Base-by-base conservation (phyloP, 2,888 invertebrate species). In the Biston stratarius region DNA sequence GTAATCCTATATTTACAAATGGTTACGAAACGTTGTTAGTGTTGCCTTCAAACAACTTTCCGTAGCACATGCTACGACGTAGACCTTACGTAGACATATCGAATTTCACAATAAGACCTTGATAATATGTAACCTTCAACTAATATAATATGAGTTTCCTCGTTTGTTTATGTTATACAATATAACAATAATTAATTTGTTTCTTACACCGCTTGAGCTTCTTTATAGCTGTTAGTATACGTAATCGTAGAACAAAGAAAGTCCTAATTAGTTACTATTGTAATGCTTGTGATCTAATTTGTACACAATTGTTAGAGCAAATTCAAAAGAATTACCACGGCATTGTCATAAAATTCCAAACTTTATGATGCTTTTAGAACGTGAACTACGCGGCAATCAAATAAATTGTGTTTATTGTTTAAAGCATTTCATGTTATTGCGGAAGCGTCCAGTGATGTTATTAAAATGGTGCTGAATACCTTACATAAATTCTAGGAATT, bases 61-160 rank as follows among this genome's bases (percentile, higher is more conserved):
- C 42, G 69, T 70, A 70, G 68, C 52, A 66, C 45, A 38, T 51
- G 70, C 74, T 74, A 68, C 64, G 59, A 24, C 68, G 67, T 72
- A 72, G 73, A 64, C 57, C 65, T 64, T 64, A 57, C 62, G 69
- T 70, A 72, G 70, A 69, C 48, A 40, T 61, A 57, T 60, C 64
- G 69, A 53, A 52, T 66, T 61, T 38, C 64, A 48, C 52, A 51
- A 65, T 45, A 44, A 49, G 53, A 67, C 66, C 66, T 67, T 67
- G 57, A 67, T 47, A 49, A 45, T 36, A 58, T 48, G 15, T 52
- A 52, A 52, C 36, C 7, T n/a, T 12, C 11, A 53, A 57, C 57
- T 40, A 52, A 44, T 40, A 61, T n/a, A n/a, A n/a, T 48, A 53
- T 58, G 14, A 45, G 48, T 65, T 65, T 61, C 61, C 56, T 56